Percentiles rank a stretch among this genome's conserved stretches.
Evolutionary conservation across 1,140 invertebrate genomes (phyloP).

Genomic region (Piezodorus guildinii): DNA sequence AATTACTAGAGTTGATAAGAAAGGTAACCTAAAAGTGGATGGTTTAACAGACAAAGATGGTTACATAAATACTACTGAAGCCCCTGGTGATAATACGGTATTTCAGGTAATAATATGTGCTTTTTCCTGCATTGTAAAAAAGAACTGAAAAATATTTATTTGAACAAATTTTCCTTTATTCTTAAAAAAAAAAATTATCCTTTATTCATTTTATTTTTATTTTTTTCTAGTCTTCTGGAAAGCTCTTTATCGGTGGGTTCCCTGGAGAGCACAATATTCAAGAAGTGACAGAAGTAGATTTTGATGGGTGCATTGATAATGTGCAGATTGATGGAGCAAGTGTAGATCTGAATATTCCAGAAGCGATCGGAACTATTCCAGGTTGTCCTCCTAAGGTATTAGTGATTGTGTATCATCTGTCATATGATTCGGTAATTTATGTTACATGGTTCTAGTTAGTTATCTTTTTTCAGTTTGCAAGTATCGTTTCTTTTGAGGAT

Average conservation of each 20-base stretch:
- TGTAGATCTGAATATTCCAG: slow-evolving; percentile 69
- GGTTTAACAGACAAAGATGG: slow-evolving; percentile 31
- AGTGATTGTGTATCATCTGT: background rate
- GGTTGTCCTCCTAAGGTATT: slow-evolving; percentile 73
- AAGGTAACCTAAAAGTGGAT: slow-evolving; percentile 59
- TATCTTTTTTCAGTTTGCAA: slow-evolving; percentile 35
- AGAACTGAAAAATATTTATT: background rate
- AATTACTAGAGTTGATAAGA: slow-evolving; percentile 49
- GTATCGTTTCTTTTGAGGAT: slow-evolving; percentile 49
- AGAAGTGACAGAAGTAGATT: slow-evolving; percentile 57
- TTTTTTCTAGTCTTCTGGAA: slow-evolving; percentile 38
- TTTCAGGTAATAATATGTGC: too few species aligned
- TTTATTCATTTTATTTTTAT: too few species aligned
- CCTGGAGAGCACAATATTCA: slow-evolving; percentile 51
- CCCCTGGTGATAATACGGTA: too few species aligned
- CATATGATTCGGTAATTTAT: background rate
- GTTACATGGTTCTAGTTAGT: background rate
- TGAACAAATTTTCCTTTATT: slow-evolving; percentile 32
- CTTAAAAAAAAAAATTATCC: background rate
- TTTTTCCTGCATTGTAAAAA: background rate
- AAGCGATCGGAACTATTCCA: slow-evolving; percentile 65
- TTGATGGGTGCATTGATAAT: slow-evolving; percentile 87
- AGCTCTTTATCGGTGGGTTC: slow-evolving; percentile 84
- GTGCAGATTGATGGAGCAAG: slow-evolving; percentile 58
- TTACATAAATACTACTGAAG: too few species aligned